Percentiles rank a stretch among this genome's conserved stretches.
phyloP scores from a whole-genome alignment of 92 coral and sea anemone species.

The Zoanthus sansibaricus region DNA sequence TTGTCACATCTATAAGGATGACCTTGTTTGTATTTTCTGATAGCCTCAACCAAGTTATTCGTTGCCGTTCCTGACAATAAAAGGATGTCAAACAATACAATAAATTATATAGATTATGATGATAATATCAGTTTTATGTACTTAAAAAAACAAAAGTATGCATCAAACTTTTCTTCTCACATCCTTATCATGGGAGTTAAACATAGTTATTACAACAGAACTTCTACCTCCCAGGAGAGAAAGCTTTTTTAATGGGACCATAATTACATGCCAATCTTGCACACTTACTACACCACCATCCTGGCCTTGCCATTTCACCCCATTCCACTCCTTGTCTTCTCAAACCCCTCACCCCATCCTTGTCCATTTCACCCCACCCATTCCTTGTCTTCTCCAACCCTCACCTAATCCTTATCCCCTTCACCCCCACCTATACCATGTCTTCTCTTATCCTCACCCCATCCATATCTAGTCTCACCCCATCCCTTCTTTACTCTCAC shows the following conservation, averaged over 20 bases:
- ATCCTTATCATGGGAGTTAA: not conserved
- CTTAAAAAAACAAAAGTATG: not conserved
- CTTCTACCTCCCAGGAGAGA: not conserved
- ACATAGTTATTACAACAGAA: not conserved
- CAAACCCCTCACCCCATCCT: not conserved
- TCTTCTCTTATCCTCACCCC: too few species aligned
- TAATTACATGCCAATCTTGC: not conserved
- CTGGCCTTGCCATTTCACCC: not conserved
- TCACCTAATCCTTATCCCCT: not conserved
- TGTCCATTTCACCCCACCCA: not conserved
- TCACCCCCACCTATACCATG: not conserved
- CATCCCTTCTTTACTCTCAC: too few species aligned
- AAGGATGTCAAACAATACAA: not conserved
- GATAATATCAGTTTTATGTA: too few species aligned
- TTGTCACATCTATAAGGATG: conserved; percentile 89
- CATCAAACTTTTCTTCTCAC: not conserved
- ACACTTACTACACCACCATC: not conserved
- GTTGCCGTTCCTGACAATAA: conserved; percentile 84
- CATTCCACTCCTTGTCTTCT: not conserved
- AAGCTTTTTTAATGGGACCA: not conserved
- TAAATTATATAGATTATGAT: too few species aligned
- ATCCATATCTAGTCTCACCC: too few species aligned
- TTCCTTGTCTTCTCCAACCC: not conserved
- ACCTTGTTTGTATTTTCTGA: conserved; percentile 82
- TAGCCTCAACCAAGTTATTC: conserved; percentile 86